Percentiles rank a stretch among this genome's conserved stretches.
Conservation (phyloP, 2,113 vertebrate genomes). For the Dolichallabes microphthalmus region DNA sequence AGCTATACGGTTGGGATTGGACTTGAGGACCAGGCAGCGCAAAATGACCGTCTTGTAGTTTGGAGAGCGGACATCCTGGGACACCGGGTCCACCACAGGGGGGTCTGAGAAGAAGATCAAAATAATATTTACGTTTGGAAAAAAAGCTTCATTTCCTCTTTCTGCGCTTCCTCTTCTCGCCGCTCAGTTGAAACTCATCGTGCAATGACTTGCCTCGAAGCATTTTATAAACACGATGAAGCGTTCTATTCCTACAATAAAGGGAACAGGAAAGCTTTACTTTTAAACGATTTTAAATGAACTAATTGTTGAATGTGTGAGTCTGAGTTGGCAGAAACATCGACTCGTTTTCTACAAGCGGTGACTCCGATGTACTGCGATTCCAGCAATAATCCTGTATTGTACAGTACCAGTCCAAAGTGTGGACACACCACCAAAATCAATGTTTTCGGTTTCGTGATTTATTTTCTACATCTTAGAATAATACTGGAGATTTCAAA, state of each 20-base stretch:
- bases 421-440: too few relatives aligned
- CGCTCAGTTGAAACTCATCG: background rate
- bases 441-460: too few relatives aligned
- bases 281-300: background rate
- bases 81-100: slow-evolving; percentile 84
- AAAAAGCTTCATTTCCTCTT: background rate
- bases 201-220: background rate
- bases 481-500: too few relatives aligned
- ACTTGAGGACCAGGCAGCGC: slow-evolving; percentile 83
- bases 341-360: background rate
- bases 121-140: background rate
- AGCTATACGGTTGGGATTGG: slow-evolving; percentile 83
- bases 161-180: background rate
- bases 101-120: slow-evolving; percentile 70
- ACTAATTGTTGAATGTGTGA: background rate
- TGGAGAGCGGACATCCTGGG: slow-evolving; percentile 84
- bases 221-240: background rate
- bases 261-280: background rate
- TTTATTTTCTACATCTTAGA: too few relatives aligned
- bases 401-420: too few relatives aligned
- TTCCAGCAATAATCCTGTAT: background rate
- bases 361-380: background rate
- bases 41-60: slow-evolving; percentile 78
- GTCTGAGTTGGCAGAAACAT: background rate
- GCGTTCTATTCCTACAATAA: background rate